A percentile compares a stretch with the other conserved stretches of the same genome.
These are phyloP conservation scores for Ceryle rudis DNA, from an alignment of 2,797 vertebrate genomes.

Conservation along the genomic window DNA sequence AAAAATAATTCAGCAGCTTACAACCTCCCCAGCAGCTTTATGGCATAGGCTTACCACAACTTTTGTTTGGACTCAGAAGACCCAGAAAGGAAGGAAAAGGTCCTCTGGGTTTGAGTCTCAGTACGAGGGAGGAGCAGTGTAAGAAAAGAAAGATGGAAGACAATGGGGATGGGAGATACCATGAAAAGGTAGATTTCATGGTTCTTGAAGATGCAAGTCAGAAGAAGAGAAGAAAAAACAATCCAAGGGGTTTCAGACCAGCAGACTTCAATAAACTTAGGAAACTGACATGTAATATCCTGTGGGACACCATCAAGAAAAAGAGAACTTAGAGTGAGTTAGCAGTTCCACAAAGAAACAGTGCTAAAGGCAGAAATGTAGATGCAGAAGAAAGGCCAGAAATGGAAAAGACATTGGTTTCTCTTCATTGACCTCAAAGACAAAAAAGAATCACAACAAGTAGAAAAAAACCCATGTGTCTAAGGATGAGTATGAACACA, in stretches of 20 bases:
- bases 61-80: neutral
- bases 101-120: neutral
- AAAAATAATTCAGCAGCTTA: neutral
- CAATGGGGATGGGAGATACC: neutral
- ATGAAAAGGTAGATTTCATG: neutral
- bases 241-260: neutral
- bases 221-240: neutral
- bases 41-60: neutral
- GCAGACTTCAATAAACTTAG: neutral
- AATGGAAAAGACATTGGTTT: neutral
- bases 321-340: neutral
- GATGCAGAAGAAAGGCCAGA: neutral
- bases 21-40: neutral
- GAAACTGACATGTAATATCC: neutral
- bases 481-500: neutral
- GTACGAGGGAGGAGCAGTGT: neutral
- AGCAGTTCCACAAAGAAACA: neutral
- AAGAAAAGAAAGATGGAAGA: neutral
- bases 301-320: neutral
- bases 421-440: neutral
- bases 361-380: neutral
- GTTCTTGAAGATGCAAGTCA: neutral
- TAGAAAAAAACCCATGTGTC: constrained; percentile 3
- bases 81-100: neutral
- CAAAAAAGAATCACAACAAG: neutral